A percentile compares a stretch with the other conserved stretches of the same genome.
Conservation (phyloP, 2,113 vertebrate genomes). For the Bubo bubo region DNA sequence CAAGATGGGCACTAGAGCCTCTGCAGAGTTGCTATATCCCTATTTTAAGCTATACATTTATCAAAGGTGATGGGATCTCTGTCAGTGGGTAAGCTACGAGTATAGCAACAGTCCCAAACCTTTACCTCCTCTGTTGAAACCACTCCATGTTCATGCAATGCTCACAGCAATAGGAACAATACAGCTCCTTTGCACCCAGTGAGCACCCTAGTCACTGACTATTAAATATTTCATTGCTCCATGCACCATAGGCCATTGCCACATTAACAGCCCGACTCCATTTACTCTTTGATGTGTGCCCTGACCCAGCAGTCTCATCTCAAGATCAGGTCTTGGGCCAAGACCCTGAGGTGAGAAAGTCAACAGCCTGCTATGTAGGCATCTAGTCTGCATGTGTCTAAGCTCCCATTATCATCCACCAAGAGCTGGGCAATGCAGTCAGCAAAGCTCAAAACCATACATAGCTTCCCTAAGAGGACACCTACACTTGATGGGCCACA, state of each 20-base stretch:
- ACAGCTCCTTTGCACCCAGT: not conserved
- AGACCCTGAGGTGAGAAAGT: not conserved
- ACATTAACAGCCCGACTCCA: not conserved
- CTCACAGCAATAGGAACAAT: not conserved
- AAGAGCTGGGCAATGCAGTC: not conserved
- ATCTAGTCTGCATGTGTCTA: not conserved
- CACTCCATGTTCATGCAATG: fast-evolving
- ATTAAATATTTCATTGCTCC: not conserved
- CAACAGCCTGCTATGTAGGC: not conserved
- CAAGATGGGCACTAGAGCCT: not conserved
- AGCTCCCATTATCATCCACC: not conserved
- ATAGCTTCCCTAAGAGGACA: not conserved
- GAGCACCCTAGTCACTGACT: not conserved
- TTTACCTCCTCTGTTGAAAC: not conserved
- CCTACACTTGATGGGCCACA: not conserved
- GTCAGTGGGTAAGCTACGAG: not conserved
- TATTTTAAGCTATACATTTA: not conserved
- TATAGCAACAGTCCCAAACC: not conserved
- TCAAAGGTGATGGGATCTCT: not conserved
- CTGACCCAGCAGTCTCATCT: not conserved
- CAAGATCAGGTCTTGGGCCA: not conserved
- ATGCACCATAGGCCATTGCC: not conserved
- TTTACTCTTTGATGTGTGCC: not conserved
- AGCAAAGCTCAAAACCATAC: not conserved
- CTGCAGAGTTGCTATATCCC: not conserved